Evolutionary conservation across 2,888 invertebrate genomes (phyloP).

Genomic region (Resseliella maxima): DNA sequence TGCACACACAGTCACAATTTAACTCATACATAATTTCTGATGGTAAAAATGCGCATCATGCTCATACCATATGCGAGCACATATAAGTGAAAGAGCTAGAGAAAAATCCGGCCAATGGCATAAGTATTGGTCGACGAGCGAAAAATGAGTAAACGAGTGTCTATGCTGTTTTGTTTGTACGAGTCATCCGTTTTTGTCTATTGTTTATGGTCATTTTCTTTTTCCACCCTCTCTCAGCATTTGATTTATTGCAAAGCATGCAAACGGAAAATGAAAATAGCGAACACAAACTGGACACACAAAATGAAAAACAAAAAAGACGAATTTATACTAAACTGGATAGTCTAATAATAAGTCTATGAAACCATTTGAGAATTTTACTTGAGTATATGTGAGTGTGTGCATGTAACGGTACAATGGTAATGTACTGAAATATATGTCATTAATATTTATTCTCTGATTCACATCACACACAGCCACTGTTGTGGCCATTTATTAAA

Average conservation of each 20-base stretch:
- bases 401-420: constrained; percentile 7
- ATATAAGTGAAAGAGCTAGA: neutral
- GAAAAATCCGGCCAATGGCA: neutral
- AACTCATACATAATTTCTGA: constrained; percentile 51
- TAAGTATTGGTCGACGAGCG: neutral
- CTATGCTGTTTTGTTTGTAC: neutral
- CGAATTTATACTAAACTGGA: neutral
- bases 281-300: neutral
- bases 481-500: constrained; percentile 50
- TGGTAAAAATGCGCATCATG: neutral
- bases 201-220: constrained; percentile 55
- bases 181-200: neutral
- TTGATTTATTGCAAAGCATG: constrained; percentile 46
- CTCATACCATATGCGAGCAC: neutral
- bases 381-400: neutral
- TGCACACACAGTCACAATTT: constrained; percentile 36
- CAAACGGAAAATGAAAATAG: constrained; percentile 40
- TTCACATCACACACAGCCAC: constrained; percentile 22
- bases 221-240: constrained; percentile 53
- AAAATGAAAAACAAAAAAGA: constrained; percentile 9
- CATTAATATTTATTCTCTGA: constrained; percentile 53
- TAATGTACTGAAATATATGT: constrained; percentile 45
- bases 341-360: constrained; percentile 8
- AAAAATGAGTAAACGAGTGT: constrained; percentile 46
- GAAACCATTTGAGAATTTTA: constrained; percentile 6